Evolutionary conservation across 2,797 vertebrate genomes (phyloP), one percentile per base, ranked within the genome.

Genomic region (Chrysolophus pictus): DNA sequence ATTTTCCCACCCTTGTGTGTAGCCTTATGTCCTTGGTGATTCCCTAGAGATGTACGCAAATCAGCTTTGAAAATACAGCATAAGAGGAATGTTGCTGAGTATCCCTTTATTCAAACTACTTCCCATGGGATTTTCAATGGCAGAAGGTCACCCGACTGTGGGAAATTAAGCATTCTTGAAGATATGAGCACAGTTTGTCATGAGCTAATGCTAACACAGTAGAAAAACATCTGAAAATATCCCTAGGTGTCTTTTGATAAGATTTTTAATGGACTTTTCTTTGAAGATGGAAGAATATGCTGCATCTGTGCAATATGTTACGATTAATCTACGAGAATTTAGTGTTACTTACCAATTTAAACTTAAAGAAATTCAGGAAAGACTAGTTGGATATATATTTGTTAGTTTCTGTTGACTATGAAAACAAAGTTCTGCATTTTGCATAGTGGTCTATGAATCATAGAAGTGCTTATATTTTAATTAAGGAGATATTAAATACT

Each of bases 181-280:
- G 26, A 49, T 58, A 65, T 3, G 31, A 60, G 37, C 33, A 91
- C 74, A 94, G 86, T 92, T 88, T 82, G 51, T 82, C 37, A 47
- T 55, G 53, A 93, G 41, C 23, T 51, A 73, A 90, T 77, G 53
- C 37, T 88, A 42, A 73, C 2, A 9, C 49, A 62, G 39, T 51
- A 86, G 87, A 90, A 93, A 91, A 95, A 35, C 60, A 92, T 87
- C 93, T 95, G 89, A 91, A 95, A 92, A 91, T 68, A 21, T 65
- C 72, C 37, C 28, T 41, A 62, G n/a, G 31, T 73, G 9, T 56
- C 68, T 84, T 86, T 29, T 7, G 91, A 68, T 71, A 92, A 44
- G 8, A 49, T 49, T n/a, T 73, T 55, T 37, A 14, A 74, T 42
- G 14, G 14, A 49, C 75, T 71, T 91, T 79, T 64, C 11, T 75